Base-by-base conservation (phyloP, 2,888 invertebrate genomes). In the Sarcophaga variegata region DNA sequence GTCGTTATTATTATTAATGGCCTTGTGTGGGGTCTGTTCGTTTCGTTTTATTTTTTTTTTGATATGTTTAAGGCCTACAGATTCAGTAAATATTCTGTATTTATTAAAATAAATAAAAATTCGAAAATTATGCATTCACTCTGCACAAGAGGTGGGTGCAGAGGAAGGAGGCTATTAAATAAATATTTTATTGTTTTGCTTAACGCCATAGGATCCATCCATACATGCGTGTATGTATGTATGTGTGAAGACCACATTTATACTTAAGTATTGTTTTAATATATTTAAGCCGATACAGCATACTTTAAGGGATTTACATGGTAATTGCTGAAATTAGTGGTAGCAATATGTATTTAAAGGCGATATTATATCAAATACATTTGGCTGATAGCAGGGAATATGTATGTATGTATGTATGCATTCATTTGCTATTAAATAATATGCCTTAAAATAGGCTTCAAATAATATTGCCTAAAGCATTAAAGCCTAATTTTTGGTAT, bases 231-330 rank as follows among this genome's bases (percentile, higher is more conserved):
- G 49, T 49, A 3, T 64, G 66, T 66, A 63, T 74, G 20, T 62
- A 20, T 72, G 60, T 72, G 60, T 72, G 64, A 11, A 66, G 8
- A 37, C 37, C 37, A 37, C 37, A 37, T 37, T 37, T 37, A 37
- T 37, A 37, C 37, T 37, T 37, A 37, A 37, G 37, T 37, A 10
- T 37, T 37, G 37, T 37, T 37, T 37, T 10, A 12, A 54, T 54
- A 17, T 54, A 54, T 54, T 54, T 54, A 54, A 54, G 17, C 4
- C 22, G 27, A 27, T 74, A 27, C 66, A 69, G 67, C 47, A 11
- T 80, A 54, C 54, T 27, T 64, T 59, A 64, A 75, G 64, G 25
- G 49, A 75, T 75, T 27, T 63, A 49, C 25, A 64, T 63, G 25
- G 47, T 25, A 25, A 64, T 49, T 75, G 64, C n/a, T 27, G 4